phyloP scores from a whole-genome alignment of 2,888 invertebrate genomes.

The Tipula vernalis region DNA sequence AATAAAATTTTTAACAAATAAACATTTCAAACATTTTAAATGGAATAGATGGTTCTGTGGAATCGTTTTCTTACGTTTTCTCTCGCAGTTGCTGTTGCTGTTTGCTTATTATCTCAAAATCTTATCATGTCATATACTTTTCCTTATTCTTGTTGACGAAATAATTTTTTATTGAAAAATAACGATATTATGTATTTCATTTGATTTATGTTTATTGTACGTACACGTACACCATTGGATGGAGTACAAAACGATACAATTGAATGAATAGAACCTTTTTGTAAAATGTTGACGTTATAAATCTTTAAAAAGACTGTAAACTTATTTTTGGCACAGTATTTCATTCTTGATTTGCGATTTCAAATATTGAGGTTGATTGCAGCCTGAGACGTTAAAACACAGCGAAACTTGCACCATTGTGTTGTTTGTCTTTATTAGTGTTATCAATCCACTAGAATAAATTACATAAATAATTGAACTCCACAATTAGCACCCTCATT shows the following conservation, averaged over 20 bases:
- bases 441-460: no score
- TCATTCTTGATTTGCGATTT: not conserved
- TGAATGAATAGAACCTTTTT: not conserved
- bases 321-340: not conserved
- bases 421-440: no score
- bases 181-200: not conserved
- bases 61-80: not conserved
- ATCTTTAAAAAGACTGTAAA: not conserved
- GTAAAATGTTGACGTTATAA: not conserved
- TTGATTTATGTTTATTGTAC: not conserved
- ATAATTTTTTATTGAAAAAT: not conserved
- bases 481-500: no score
- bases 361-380: not conserved
- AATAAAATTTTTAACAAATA: not conserved
- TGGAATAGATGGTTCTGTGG: not conserved
- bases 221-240: not conserved
- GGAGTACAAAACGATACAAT: not conserved
- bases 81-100: not conserved
- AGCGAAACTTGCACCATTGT: no score
- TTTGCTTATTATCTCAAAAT: not conserved
- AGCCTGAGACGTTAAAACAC: no score
- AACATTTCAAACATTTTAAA: not conserved
- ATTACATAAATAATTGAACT: no score
- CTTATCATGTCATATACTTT: not conserved
- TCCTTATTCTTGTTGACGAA: not conserved